phyloP scores from a whole-genome alignment of 1,140 invertebrate genomes.

The Achatina immaculata region DNA sequence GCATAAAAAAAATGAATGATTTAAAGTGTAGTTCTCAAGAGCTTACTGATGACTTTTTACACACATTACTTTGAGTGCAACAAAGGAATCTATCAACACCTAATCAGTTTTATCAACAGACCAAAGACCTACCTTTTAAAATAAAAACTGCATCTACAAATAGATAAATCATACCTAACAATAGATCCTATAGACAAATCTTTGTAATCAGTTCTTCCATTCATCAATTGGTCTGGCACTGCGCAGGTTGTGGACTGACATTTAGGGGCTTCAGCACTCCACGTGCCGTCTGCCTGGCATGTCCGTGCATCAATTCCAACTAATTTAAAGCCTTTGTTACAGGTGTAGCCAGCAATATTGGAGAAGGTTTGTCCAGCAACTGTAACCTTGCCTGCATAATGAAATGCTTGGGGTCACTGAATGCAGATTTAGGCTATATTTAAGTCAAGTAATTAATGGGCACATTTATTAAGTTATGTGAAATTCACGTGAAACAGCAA shows the following conservation, averaged over 20 bases:
- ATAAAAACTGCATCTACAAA: conserved; percentile 18
- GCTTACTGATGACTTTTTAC: no score
- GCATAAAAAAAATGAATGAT: no score
- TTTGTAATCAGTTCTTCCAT: conserved; percentile 56
- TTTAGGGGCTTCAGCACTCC: conserved; percentile 51
- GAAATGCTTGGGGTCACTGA: background rate
- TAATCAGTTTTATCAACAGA: no score
- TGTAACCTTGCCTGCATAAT: background rate
- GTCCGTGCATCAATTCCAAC: conserved; percentile 48
- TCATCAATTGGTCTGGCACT: conserved; percentile 42
- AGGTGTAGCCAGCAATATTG: conserved; percentile 10
- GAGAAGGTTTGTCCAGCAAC: conserved; percentile 4
- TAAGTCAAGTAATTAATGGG: no score
- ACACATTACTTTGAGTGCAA: no score
- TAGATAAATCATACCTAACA: conserved; percentile 33
- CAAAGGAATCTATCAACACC: no score
- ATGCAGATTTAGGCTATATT: no score
- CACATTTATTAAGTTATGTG: no score
- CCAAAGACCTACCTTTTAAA: no score
- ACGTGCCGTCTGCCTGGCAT: conserved; percentile 52
- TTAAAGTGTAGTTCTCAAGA: no score
- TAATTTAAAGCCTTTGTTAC: conserved; percentile 77
- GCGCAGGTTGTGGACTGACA: conserved; percentile 58
- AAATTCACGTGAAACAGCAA: no score
- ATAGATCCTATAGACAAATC: conserved; percentile 53